These are phyloP conservation scores for Tragelaphus oryx DNA, from an alignment of 2,797 vertebrate species.

Conservation along the genomic window DNA sequence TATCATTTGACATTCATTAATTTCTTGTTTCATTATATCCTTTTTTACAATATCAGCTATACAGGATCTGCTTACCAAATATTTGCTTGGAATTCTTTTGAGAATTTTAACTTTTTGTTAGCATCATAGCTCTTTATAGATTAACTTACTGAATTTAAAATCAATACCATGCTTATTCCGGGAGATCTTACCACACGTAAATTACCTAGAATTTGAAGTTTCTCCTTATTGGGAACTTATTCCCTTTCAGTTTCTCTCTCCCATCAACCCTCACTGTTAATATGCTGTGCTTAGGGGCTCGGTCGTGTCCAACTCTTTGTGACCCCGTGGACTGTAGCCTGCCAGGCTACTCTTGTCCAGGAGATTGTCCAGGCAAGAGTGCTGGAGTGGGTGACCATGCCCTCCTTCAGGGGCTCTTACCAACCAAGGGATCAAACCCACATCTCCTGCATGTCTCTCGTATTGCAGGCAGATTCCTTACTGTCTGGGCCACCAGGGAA, in stretches of 20 bases:
- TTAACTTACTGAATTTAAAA: not conserved
- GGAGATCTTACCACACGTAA: not conserved
- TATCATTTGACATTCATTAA: not conserved
- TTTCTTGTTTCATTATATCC: not conserved
- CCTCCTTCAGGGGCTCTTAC: not conserved
- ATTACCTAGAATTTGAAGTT: slow-evolving; percentile 28
- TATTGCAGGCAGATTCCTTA: not conserved
- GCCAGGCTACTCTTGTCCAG: not conserved
- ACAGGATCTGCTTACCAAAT: not conserved
- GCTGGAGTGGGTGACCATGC: not conserved
- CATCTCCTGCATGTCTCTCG: not conserved
- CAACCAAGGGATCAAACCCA: not conserved
- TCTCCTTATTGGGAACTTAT: not conserved
- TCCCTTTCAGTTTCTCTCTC: not conserved
- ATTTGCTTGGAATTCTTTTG: not conserved
- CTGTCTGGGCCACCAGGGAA: not conserved
- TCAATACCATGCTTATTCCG: not conserved
- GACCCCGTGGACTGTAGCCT: not conserved
- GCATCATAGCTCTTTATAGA: not conserved
- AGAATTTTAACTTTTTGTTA: slow-evolving; percentile 8
- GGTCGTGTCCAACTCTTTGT: not conserved
- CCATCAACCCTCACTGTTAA: not conserved
- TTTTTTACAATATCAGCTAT: not conserved
- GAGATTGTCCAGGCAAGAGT: not conserved
- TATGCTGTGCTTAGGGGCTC: not conserved